Percentiles rank a stretch among this genome's conserved stretches.
phyloP scores from a whole-genome alignment of 30 jellyfish, hydroid and myxozoan species.

The Hydractinia echinata region DNA sequence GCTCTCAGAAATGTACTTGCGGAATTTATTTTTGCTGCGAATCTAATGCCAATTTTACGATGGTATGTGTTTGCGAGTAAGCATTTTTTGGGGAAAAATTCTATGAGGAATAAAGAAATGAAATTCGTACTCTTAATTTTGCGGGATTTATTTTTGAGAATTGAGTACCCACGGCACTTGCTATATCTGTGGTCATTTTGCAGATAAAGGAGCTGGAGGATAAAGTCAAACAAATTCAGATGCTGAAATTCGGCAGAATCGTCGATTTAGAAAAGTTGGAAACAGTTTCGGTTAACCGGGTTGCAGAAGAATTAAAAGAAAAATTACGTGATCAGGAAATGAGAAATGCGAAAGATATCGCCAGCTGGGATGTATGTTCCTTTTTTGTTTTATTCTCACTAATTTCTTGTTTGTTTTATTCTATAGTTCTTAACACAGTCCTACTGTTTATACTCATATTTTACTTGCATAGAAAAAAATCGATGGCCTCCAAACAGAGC shows the following conservation, averaged over 20 bases:
- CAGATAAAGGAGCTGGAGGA: constrained; percentile 83
- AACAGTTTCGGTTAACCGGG: constrained; percentile 79
- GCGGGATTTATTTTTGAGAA: too few relatives aligned
- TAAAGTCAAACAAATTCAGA: constrained; percentile 80
- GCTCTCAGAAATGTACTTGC: too few relatives aligned
- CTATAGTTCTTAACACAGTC: neutral
- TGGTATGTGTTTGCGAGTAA: too few relatives aligned
- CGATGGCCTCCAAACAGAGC: constrained; percentile 59
- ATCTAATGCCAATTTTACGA: too few relatives aligned
- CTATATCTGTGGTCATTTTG: neutral
- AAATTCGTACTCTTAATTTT: too few relatives aligned
- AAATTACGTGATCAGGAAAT: constrained; percentile 66
- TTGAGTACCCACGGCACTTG: too few relatives aligned
- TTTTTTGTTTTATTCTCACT: neutral
- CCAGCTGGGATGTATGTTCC: constrained; percentile 70
- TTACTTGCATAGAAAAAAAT: constrained; percentile 43
- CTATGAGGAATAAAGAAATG: too few relatives aligned
- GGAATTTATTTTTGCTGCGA: too few relatives aligned
- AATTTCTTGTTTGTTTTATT: neutral
- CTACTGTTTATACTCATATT: neutral
- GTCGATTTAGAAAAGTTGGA: constrained; percentile 87
- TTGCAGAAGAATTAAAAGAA: constrained; percentile 93
- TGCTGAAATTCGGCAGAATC: constrained; percentile 82
- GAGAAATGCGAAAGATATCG: constrained; percentile 63
- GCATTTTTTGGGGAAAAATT: too few relatives aligned